Conservation (phyloP, 2,797 vertebrate species). For the Pantherophis vulpinus region DNA sequence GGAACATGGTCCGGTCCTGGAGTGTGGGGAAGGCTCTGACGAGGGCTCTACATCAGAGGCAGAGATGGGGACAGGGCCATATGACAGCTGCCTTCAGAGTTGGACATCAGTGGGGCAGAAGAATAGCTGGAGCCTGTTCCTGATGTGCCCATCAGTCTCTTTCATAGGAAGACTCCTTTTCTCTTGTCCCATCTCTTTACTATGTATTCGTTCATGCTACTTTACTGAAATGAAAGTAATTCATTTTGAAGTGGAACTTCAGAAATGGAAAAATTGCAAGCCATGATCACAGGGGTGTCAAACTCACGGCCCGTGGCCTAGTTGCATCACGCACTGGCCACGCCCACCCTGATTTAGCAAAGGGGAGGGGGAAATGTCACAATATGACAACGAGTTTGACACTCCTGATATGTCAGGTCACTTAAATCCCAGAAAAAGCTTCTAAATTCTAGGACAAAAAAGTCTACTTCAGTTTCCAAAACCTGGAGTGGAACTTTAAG, state of each 20-base stretch:
- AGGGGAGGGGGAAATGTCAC: too few species aligned
- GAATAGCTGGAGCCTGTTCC: too few species aligned
- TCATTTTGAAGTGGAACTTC: not conserved
- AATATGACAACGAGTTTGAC: too few species aligned
- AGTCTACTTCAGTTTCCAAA: constrained; percentile 7
- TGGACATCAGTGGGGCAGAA: too few species aligned
- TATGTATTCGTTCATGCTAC: not conserved
- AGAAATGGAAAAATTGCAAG: not conserved
- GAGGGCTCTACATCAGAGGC: too few species aligned
- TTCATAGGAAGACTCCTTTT: not conserved
- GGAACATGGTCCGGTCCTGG: too few species aligned
- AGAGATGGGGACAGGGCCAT: too few species aligned
- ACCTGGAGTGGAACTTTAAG: not conserved
- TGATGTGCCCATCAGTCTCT: not conserved
- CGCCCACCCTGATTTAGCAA: too few species aligned
- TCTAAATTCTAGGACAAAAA: constrained; percentile 13
- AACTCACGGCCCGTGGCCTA: accelerated
- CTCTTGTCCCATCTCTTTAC: accelerated
- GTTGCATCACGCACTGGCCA: too few species aligned
- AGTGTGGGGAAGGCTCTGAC: too few species aligned
- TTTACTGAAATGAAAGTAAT: not conserved
- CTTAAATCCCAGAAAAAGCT: not conserved
- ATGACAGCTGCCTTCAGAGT: too few species aligned
- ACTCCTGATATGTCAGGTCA: not conserved
- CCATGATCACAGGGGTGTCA: not conserved